Evolutionary conservation across 2,888 invertebrate species (phyloP).

Genomic region (Phengaris arion): DNA sequence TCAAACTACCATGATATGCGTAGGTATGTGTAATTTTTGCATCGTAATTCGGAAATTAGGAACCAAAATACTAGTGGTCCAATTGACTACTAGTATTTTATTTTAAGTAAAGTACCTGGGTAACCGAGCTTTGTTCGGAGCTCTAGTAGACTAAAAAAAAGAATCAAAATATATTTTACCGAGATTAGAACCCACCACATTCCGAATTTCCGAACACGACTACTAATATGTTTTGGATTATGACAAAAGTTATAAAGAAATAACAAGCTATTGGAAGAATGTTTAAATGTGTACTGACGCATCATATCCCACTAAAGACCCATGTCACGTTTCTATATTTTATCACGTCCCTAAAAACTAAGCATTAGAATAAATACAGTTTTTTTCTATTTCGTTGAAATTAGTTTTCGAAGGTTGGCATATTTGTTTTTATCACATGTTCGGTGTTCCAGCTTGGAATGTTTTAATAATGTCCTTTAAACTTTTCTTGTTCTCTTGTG

Average conservation of each 20-base stretch:
- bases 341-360: slow-evolving; percentile 38
- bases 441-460: background rate
- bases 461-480: slow-evolving; percentile 18
- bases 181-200: too few relatives aligned
- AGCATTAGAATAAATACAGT: slow-evolving; percentile 39
- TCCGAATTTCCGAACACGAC: background rate
- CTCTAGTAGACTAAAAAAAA: too few relatives aligned
- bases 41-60: too few relatives aligned
- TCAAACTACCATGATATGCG: too few relatives aligned
- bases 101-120: too few relatives aligned
- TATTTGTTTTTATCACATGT: slow-evolving; percentile 27
- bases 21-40: too few relatives aligned
- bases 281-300: background rate
- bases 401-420: slow-evolving; percentile 32
- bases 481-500: slow-evolving; percentile 9
- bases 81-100: too few relatives aligned
- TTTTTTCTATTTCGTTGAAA: slow-evolving; percentile 35
- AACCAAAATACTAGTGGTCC: too few relatives aligned
- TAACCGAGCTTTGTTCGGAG: too few relatives aligned
- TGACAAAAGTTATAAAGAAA: background rate
- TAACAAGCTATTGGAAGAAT: background rate
- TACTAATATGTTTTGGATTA: background rate
- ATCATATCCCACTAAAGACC: slow-evolving; percentile 7
- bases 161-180: too few relatives aligned
- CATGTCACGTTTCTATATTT: slow-evolving; percentile 40